Evolutionary conservation across 2,888 invertebrate genomes (phyloP), one percentile per base, ranked within the genome.

Genomic region (Drosophila mercatorum): DNA sequence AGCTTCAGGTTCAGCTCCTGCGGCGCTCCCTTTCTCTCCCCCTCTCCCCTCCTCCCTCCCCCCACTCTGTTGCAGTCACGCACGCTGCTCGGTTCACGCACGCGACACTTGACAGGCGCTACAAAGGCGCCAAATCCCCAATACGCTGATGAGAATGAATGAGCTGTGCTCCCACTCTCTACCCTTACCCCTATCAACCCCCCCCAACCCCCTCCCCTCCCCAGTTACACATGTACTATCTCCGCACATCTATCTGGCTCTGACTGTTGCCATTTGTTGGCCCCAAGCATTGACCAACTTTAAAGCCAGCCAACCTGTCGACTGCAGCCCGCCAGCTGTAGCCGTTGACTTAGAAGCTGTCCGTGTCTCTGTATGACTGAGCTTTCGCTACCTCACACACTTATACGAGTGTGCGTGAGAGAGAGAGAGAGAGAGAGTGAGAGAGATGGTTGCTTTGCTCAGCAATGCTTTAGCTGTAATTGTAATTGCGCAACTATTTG

Each of bases 91-190:
- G 34, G 53, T 59, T 74, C 81, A 80, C 79, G 79, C 79, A 79
- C 73, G 76, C 67, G 68, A 49, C 78, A 72, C 75, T 80, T 82
- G 81, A 77, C 82, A 75, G 80, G 55, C 76, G 74, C 62, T 81
- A 65, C 79, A 80, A 76, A 68, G 76, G 83, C 88, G 85, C 78
- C 83, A 84, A 84, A 84, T 84, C 84, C 84, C 86, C 84, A 80
- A 77, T 80, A 79, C 88, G 83, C 84, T 88, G 88, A 84, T 88
- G 88, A 84, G 86, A 84, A 84, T 88, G 83, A 83, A 84, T 88
- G 88, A 86, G 81, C 72, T 69, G 74, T 31, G 40, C 55, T 40
- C 28, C n/a, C 41, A 28, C 26, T 7, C 40, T 14, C 40, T 2
- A 10, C 40, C 11, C 17, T 0, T 8, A 0, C 14, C 14, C n/a